phyloP scores from a whole-genome alignment of 1,140 invertebrate species.

The Bombus waltoni region DNA sequence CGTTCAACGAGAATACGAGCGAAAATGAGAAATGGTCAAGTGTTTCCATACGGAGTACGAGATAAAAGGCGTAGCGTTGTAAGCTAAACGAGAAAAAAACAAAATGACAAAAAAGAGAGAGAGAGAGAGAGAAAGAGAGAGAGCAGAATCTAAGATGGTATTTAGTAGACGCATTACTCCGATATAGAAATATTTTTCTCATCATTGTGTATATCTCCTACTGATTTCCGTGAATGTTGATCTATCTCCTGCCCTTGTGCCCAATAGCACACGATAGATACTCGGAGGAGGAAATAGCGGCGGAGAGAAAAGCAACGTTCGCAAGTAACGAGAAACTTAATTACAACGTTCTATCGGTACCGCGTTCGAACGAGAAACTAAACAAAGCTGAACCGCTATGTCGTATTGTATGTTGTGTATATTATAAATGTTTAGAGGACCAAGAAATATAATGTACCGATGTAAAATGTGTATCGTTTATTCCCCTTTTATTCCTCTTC shows the following conservation, averaged over 20 bases:
- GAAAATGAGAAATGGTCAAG: not conserved
- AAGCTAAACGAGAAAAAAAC: conserved; percentile 11
- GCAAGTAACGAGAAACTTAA: not conserved
- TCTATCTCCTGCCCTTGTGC: conserved; percentile 14
- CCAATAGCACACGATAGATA: not conserved
- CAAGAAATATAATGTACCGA: conserved; percentile 74
- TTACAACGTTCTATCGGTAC: conserved; percentile 13
- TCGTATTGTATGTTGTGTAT: conserved; percentile 74
- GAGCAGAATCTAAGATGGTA: conserved; percentile 9
- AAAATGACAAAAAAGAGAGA: not conserved
- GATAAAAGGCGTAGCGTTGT: not conserved
- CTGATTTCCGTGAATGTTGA: conserved; percentile 24
- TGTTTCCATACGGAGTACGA: not conserved
- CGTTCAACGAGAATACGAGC: not conserved
- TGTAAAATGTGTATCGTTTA: conserved; percentile 41
- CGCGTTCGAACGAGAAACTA: conserved; percentile 21
- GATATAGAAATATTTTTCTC: conserved; percentile 51
- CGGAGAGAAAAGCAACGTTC: not conserved
- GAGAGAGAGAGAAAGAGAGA: not conserved
- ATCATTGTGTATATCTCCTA: conserved; percentile 27
- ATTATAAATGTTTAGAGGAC: conserved; percentile 80
- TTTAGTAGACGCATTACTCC: conserved; percentile 15
- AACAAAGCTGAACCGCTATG: conserved; percentile 52
- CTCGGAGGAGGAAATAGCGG: too few relatives aligned
- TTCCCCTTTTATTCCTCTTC: not conserved